phyloP scores from a whole-genome alignment of 1,140 invertebrate genomes.

The Drepana arcuata region DNA sequence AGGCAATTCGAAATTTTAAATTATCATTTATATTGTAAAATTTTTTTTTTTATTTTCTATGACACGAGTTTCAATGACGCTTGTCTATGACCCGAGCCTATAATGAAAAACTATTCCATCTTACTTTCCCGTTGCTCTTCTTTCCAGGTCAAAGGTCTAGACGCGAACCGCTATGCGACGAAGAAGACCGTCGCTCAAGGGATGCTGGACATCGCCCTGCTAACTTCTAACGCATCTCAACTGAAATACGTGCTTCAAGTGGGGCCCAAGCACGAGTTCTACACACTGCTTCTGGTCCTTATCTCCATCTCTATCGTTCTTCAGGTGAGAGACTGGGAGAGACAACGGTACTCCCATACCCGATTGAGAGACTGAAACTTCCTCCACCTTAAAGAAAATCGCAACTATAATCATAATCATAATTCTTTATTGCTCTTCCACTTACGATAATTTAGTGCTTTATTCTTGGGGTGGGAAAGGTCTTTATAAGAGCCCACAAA shows the following conservation, averaged over 20 bases:
- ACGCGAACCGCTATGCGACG: conserved; percentile 87
- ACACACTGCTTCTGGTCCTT: conserved; percentile 83
- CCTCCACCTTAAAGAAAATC: too few relatives aligned
- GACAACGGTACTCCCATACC: background rate
- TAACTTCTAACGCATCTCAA: conserved; percentile 90
- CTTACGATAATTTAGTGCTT: too few relatives aligned
- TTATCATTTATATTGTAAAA: too few relatives aligned
- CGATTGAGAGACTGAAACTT: conserved; percentile 1
- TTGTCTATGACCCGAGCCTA: too few relatives aligned
- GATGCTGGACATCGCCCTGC: conserved; percentile 83
- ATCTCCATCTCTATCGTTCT: conserved; percentile 89
- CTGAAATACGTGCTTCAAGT: conserved; percentile 90
- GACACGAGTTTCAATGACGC: too few relatives aligned
- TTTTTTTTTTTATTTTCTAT: too few relatives aligned
- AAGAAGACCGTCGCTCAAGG: conserved; percentile 91
- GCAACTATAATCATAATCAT: too few relatives aligned
- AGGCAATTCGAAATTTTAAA: too few relatives aligned
- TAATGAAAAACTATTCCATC: too few relatives aligned
- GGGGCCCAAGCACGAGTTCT: conserved; percentile 87
- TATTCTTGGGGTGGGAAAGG: too few relatives aligned
- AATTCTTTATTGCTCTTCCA: too few relatives aligned
- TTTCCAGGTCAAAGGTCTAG: conserved; percentile 77
- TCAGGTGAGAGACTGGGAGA: conserved; percentile 77
- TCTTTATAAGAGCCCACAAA: too few relatives aligned
- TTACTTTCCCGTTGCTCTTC: conserved; percentile 1